Conservation (phyloP, 2,113 vertebrate species). For the Hystrix cristata region DNA sequence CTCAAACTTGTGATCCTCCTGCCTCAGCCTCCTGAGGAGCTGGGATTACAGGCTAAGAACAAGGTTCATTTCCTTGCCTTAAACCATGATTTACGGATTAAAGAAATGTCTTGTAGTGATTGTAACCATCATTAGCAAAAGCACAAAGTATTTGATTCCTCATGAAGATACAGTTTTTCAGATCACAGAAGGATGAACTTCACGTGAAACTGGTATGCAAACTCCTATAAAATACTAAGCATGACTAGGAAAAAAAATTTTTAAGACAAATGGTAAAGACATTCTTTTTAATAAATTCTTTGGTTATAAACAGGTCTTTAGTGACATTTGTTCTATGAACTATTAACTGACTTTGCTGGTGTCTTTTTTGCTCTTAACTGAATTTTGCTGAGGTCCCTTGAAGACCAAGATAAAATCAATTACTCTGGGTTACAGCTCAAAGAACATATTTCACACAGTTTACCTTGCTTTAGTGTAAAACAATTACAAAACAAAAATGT, state of each 20-base stretch:
- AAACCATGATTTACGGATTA: neutral
- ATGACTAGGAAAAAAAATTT: neutral
- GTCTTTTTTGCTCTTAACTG: neutral
- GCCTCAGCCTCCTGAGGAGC: neutral
- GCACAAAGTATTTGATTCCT: neutral
- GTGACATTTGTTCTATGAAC: neutral
- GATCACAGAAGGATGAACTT: neutral
- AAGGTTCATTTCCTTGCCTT: neutral
- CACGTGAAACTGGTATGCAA: neutral
- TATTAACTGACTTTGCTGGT: slow-evolving; percentile 42
- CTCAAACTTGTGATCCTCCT: neutral
- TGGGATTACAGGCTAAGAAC: neutral
- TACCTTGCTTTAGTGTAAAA: slow-evolving; percentile 49
- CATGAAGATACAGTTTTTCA: neutral
- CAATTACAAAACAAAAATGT: slow-evolving; percentile 57
- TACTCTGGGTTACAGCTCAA: slow-evolving; percentile 7
- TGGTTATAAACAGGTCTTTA: slow-evolving; percentile 61
- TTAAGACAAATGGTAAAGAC: slow-evolving; percentile 57
- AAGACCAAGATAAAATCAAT: neutral
- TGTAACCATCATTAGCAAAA: neutral
- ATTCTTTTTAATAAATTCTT: slow-evolving; percentile 79
- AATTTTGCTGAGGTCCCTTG: neutral
- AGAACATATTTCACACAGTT: neutral
- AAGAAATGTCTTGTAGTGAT: neutral
- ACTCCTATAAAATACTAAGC: neutral